A percentile compares a stretch with the other conserved stretches of the same genome.
phyloP scores from a whole-genome alignment of 2,113 vertebrate genomes.

The Puntigrus tetrazona region DNA sequence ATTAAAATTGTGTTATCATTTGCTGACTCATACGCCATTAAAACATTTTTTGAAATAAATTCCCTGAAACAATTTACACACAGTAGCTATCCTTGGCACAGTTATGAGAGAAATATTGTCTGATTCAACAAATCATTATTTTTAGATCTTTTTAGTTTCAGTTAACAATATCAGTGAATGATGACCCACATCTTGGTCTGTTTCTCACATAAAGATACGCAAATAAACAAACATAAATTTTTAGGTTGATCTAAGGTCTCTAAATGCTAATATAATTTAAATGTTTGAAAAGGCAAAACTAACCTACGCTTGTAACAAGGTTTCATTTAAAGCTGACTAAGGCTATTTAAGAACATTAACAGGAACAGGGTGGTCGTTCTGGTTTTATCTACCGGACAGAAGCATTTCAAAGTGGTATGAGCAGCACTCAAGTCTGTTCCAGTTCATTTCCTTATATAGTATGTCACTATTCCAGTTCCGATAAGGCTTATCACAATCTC shows the following conservation, averaged over 20 bases:
- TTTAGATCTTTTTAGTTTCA: neutral
- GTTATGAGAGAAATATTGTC: neutral
- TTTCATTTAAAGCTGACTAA: neutral
- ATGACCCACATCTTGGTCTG: neutral
- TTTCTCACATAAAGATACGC: neutral
- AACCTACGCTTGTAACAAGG: neutral
- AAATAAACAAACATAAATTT: no score
- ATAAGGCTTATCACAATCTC: slow-evolving; percentile 54
- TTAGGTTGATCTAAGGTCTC: neutral
- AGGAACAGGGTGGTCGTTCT: neutral
- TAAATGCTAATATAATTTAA: neutral
- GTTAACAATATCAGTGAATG: neutral
- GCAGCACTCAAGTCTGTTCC: slow-evolving; percentile 53
- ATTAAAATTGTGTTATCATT: neutral
- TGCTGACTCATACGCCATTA: no score
- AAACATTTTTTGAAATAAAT: neutral
- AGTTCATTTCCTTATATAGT: slow-evolving; percentile 57
- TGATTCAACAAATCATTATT: neutral
- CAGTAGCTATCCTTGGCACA: neutral
- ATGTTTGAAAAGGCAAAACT: neutral
- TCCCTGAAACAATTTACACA: neutral
- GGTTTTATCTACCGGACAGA: slow-evolving; percentile 7
- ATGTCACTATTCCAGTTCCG: slow-evolving; percentile 24
- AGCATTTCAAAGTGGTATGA: slow-evolving; percentile 25
- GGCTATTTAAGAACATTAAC: neutral